These are phyloP conservation scores for Acronicta aceris DNA, from an alignment of 2,888 invertebrate species.

Conservation along the genomic window DNA sequence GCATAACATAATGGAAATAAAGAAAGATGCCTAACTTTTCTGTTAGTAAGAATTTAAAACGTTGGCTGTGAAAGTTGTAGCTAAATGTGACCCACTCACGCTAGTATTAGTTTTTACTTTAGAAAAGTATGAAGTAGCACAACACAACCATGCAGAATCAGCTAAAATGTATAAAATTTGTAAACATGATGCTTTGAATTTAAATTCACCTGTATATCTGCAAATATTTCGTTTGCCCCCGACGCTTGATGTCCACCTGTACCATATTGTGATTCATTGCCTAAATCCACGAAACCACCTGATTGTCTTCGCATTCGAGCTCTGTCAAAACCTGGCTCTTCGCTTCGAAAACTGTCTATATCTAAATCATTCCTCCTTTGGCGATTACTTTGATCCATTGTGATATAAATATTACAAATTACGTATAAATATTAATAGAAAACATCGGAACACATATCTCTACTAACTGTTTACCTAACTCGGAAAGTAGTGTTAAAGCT, in stretches of 20 bases:
- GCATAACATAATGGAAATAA: background rate
- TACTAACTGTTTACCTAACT: slow-evolving; percentile 54
- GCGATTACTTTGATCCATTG: slow-evolving; percentile 81
- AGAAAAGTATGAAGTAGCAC: slow-evolving; percentile 12
- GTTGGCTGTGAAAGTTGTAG: background rate
- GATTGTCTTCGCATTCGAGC: slow-evolving; percentile 90
- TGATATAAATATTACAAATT: slow-evolving; percentile 41
- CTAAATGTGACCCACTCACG: too few species aligned
- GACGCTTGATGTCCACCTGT: slow-evolving; percentile 95
- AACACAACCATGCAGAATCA: background rate
- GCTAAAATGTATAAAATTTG: background rate
- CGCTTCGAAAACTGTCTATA: slow-evolving; percentile 82
- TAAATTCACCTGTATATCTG: slow-evolving; percentile 94
- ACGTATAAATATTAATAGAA: slow-evolving; percentile 39
- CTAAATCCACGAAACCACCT: slow-evolving; percentile 93
- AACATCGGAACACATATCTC: slow-evolving; percentile 37
- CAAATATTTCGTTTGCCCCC: slow-evolving; percentile 96
- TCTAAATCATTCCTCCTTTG: slow-evolving; percentile 78
- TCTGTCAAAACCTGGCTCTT: slow-evolving; percentile 83
- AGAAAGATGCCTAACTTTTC: too few species aligned
- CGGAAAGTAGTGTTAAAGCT: slow-evolving; percentile 6
- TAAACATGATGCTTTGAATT: background rate
- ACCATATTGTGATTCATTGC: slow-evolving; percentile 93
- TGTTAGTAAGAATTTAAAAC: background rate
- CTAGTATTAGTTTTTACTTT: background rate